Percentiles rank a stretch among this genome's conserved stretches.
Evolutionary conservation across 2,797 vertebrate genomes (phyloP).

Genomic region (Microctenopoma lineatum): DNA sequence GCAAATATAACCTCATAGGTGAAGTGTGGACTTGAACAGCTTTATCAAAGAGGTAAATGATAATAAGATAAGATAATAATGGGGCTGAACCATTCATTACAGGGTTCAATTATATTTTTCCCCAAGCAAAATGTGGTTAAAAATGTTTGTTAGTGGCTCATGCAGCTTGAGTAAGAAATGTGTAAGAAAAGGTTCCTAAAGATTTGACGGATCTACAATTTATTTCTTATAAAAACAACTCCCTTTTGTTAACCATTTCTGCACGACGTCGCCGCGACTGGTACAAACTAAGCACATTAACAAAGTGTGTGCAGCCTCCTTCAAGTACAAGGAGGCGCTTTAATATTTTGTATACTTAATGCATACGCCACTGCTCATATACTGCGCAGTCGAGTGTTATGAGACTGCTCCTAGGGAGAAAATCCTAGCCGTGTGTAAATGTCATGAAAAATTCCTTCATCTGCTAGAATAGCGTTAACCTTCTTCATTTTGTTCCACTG

Average conservation of each 20-base stretch:
- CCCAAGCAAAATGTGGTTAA: no score
- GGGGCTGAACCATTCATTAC: no score
- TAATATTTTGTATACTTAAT: conserved; percentile 71
- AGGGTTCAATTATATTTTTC: no score
- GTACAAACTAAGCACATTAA: conserved; percentile 1
- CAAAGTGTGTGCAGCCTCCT: conserved; percentile 14
- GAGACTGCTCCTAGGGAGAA: conserved; percentile 66
- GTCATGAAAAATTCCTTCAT: conserved; percentile 83
- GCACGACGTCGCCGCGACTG: not conserved
- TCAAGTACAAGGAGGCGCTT: conserved; percentile 42
- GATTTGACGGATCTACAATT: no score
- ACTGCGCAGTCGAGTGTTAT: conserved; percentile 59
- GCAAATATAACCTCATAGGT: no score
- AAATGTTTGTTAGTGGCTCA: no score
- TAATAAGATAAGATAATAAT: no score
- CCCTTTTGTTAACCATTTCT: not conserved
- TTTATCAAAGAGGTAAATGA: no score
- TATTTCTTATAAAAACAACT: not conserved
- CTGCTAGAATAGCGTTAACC: conserved; percentile 79
- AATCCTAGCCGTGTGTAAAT: conserved; percentile 78
- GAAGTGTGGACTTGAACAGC: no score
- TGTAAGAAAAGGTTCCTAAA: no score
- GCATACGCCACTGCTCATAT: conserved; percentile 61
- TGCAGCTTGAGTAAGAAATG: no score
- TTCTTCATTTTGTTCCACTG: conserved; percentile 84